Conservation (phyloP, 2,113 vertebrate species). For the Pseudolaguvia tuberculata region DNA sequence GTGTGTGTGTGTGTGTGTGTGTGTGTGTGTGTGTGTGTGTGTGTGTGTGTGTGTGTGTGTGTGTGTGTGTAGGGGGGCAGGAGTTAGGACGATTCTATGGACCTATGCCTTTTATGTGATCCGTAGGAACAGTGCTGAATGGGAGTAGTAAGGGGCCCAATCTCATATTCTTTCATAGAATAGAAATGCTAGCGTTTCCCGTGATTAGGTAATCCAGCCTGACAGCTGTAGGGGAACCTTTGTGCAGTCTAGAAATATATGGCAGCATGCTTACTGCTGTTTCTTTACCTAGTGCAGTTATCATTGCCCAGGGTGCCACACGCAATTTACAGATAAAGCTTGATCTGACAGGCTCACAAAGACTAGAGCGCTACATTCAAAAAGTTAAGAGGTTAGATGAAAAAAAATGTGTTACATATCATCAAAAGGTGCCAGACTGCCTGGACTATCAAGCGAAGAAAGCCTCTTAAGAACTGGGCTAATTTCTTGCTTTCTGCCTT, state of each 20-base stretch:
- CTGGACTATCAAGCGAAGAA: conserved; percentile 35
- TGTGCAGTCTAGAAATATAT: conserved; percentile 11
- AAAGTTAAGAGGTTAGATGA: conserved; percentile 8
- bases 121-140: too few species aligned
- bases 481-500: conserved; percentile 34
- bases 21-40: too few species aligned
- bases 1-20: too few species aligned
- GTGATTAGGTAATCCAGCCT: conserved; percentile 8
- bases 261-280: conserved; percentile 14
- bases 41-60: too few species aligned
- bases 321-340: conserved; percentile 52
- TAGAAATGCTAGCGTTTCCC: too few species aligned
- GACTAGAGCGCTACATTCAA: conserved; percentile 30
- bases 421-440: conserved; percentile 39
- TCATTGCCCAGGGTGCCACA: conserved; percentile 49
- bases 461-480: conserved; percentile 40
- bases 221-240: not conserved
- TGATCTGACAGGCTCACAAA: conserved; percentile 42
- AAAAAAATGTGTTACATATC: conserved; percentile 34
- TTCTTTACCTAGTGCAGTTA: conserved; percentile 39
- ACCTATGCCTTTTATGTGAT: too few species aligned
- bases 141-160: too few species aligned
- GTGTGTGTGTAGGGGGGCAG: too few species aligned
- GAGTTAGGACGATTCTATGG: too few species aligned
- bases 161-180: too few species aligned